Percentiles rank a stretch among this genome's conserved stretches.
phyloP scores from a whole-genome alignment of 1,140 invertebrate species.

The Drosophila bocqueti region DNA sequence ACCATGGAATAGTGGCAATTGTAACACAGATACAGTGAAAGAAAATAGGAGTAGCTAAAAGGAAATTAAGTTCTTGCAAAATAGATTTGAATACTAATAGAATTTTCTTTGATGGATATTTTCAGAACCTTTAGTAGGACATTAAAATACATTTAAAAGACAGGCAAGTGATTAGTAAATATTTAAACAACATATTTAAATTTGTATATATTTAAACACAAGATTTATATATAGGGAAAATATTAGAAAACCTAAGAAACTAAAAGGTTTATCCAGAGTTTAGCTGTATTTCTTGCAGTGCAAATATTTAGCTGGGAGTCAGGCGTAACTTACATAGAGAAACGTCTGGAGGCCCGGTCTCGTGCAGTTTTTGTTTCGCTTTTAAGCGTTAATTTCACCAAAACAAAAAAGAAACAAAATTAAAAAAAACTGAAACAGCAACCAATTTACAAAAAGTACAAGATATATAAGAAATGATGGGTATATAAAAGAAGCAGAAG shows the following conservation, averaged over 20 bases:
- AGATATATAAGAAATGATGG: conserved; percentile 3
- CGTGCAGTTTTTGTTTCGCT: conserved; percentile 38
- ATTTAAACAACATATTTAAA: not conserved
- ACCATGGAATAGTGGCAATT: conserved; percentile 15
- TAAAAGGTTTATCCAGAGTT: not conserved
- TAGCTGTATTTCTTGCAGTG: not conserved
- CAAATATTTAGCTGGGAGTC: conserved; percentile 34
- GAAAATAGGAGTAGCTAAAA: not conserved
- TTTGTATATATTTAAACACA: not conserved
- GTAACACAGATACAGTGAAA: conserved; percentile 7
- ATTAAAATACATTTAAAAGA: not conserved
- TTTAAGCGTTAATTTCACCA: conserved; percentile 70
- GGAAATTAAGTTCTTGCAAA: not conserved
- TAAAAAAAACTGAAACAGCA: not conserved
- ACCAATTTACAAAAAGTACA: not conserved
- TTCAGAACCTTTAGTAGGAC: not conserved
- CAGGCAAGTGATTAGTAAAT: not conserved
- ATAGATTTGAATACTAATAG: accelerated
- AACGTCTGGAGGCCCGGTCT: conserved; percentile 27
- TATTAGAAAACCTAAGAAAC: not conserved
- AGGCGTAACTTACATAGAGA: conserved; percentile 70
- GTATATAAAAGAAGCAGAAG: conserved; percentile 16
- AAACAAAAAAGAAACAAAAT: conserved; percentile 55
- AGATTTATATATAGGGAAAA: too few species aligned
- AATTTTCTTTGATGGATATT: not conserved